Base-by-base conservation (phyloP, 2,113 vertebrate species). In the Riparia riparia region DNA sequence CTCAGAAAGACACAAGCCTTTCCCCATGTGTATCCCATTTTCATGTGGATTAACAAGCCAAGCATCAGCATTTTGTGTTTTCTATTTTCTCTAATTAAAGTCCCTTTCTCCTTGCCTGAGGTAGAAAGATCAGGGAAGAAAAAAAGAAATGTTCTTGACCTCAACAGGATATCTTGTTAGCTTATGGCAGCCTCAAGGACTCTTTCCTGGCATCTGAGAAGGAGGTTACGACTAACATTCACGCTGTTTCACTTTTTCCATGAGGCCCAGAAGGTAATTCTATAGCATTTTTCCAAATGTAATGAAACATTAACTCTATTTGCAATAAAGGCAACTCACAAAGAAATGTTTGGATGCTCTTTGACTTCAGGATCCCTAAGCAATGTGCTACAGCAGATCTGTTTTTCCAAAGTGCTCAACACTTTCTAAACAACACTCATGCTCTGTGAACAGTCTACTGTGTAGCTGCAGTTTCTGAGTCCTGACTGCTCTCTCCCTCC, bases 31-130 rank as follows among this genome's bases (percentile, higher is more conserved):
- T n/a, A 49, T 44, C 24, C 15, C 64, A 64, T 31, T 16, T 93
- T 60, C 26, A 45, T 0, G 22, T 18, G 56, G 93, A 83, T 41
- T 47, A 92, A 71, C 22, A 81, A 76, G 37, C 1, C 0, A 12
- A 60, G 51, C 25, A 56, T 6, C 12, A 1, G n/a, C 17, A 42
- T 64, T 44, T 71, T 89, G 44, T 74, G 69, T 41, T 86, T 84
- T 79, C n/a, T 66, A 54, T 93, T 95, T 95, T 74, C 60, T 68
- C 41, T 78, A 66, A 51, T 77, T 58, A 34, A 56, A 92, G 82
- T 60, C 86, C 25, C 47, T 63, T 93, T 93, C 56, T 86, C 47
- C 51, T 83, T 71, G 76, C 65, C 79, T 50, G 69, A 88, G 76
- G n/a, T 92, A 58, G 71, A 91, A 79, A 88, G 56, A 83, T 42